Evolutionary conservation across 2,888 invertebrate genomes (phyloP).

Genomic region (Cheilosia soror): DNA sequence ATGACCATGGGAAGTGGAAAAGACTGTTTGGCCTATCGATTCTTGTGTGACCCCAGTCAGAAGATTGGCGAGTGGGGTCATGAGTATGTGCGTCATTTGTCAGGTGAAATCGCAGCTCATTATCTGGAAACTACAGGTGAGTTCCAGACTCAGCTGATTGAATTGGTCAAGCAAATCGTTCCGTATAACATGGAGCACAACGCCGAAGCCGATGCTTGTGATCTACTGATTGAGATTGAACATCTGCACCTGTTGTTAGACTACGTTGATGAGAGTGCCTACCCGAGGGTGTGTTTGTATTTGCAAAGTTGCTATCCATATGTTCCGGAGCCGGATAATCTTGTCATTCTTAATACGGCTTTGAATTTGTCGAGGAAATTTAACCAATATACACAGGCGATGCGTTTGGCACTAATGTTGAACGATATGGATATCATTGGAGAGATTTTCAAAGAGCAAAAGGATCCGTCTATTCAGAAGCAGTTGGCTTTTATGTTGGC

Average conservation of each 20-base stretch:
- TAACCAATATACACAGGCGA: constrained; percentile 93
- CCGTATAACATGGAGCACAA: constrained; percentile 98
- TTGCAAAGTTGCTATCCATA: constrained; percentile 94
- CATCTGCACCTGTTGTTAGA: constrained; percentile 92
- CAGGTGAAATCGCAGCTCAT: constrained; percentile 94
- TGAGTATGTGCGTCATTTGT: constrained; percentile 98
- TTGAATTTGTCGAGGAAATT: constrained; percentile 94
- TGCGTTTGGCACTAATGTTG: constrained; percentile 95
- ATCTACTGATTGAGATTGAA: constrained; percentile 98
- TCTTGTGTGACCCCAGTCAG: constrained; percentile 89
- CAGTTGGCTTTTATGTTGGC: constrained; percentile 98
- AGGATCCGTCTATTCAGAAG: constrained; percentile 92
- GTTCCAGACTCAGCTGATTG: constrained; percentile 87
- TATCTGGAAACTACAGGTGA: constrained; percentile 87
- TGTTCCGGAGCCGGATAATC: constrained; percentile 97
- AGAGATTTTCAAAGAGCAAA: constrained; percentile 92
- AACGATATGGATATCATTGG: constrained; percentile 92
- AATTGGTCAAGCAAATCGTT: constrained; percentile 93
- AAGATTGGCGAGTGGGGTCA: constrained; percentile 99
- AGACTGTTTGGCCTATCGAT: constrained; percentile 96
- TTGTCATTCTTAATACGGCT: constrained; percentile 92
- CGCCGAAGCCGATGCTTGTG: constrained; percentile 99
- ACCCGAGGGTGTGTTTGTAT: constrained; percentile 96
- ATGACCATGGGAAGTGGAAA: constrained; percentile 93
- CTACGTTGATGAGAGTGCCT: constrained; percentile 95